phyloP scores from a whole-genome alignment of 2,797 vertebrate species.

The Myotis daubentonii region DNA sequence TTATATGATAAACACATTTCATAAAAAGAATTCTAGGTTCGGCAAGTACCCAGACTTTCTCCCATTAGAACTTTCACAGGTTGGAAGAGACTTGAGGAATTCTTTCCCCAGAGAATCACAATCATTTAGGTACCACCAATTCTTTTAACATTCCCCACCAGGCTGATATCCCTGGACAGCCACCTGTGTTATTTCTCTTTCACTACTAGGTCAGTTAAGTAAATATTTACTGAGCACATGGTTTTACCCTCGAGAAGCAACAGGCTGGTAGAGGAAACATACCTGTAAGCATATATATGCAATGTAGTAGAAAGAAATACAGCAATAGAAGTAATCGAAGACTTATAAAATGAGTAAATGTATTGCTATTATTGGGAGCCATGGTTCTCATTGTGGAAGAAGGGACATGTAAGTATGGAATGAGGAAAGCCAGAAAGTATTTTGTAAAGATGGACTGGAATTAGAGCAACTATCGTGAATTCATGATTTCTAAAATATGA shows the following conservation, averaged over 20 bases:
- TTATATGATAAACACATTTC: neutral
- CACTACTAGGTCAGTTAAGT: neutral
- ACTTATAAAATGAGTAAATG: neutral
- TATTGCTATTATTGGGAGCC: neutral
- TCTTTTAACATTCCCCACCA: neutral
- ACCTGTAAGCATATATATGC: neutral
- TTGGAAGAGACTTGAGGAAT: neutral
- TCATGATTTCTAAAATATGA: conserved; percentile 25
- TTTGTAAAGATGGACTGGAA: neutral
- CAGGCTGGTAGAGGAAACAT: neutral
- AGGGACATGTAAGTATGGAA: neutral
- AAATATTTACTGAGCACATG: neutral
- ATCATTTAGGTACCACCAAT: neutral
- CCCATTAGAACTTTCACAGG: neutral
- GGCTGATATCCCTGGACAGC: neutral
- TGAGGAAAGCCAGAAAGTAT: neutral
- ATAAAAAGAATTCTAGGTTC: neutral
- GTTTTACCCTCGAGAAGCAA: neutral
- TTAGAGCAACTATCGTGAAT: neutral
- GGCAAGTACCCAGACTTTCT: neutral
- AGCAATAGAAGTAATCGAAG: neutral
- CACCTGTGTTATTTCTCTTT: neutral
- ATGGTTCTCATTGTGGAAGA: neutral
- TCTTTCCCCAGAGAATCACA: neutral
- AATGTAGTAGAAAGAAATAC: neutral